phyloP scores from a whole-genome alignment of 1,140 invertebrate genomes.

The Aricia agestis region DNA sequence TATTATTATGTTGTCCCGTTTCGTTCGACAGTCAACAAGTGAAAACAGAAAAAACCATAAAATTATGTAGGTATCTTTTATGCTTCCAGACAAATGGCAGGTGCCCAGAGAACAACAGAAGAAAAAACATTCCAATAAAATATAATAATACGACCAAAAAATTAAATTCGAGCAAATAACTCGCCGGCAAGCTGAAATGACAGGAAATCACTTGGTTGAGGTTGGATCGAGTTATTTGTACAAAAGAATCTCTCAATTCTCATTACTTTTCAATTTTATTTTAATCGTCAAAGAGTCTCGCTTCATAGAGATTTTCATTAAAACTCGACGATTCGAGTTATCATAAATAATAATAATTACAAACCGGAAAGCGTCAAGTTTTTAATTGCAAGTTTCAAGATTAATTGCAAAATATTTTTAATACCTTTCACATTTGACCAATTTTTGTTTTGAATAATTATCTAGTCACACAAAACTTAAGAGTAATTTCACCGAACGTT shows the following conservation, averaged over 20 bases:
- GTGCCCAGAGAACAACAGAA: too few species aligned
- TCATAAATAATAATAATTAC: constrained; percentile 12
- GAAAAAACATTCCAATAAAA: too few species aligned
- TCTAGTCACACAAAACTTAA: constrained; percentile 1
- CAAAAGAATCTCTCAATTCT: constrained; percentile 1
- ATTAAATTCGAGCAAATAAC: constrained; percentile 1
- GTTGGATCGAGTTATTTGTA: not conserved
- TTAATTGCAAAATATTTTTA: constrained; percentile 5
- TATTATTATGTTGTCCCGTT: too few species aligned
- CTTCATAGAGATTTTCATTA: not conserved
- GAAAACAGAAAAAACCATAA: too few species aligned
- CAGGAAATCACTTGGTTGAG: not conserved
- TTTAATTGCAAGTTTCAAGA: constrained; percentile 13
- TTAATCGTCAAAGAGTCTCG: not conserved
- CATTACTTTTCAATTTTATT: constrained; percentile 4
- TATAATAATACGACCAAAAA: not conserved
- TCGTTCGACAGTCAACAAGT: too few species aligned
- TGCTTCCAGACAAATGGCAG: too few species aligned
- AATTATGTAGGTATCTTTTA: too few species aligned
- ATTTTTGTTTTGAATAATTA: constrained; percentile 9
- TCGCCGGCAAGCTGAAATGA: not conserved
- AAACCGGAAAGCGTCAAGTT: not conserved
- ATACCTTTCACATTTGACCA: constrained; percentile 13
- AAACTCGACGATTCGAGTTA: not conserved
- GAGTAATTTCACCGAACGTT: constrained; percentile 16